Evolutionary conservation across 2,888 invertebrate genomes (phyloP), one percentile per base, ranked within the genome.

Genomic region (Geotrupes spiniger): DNA sequence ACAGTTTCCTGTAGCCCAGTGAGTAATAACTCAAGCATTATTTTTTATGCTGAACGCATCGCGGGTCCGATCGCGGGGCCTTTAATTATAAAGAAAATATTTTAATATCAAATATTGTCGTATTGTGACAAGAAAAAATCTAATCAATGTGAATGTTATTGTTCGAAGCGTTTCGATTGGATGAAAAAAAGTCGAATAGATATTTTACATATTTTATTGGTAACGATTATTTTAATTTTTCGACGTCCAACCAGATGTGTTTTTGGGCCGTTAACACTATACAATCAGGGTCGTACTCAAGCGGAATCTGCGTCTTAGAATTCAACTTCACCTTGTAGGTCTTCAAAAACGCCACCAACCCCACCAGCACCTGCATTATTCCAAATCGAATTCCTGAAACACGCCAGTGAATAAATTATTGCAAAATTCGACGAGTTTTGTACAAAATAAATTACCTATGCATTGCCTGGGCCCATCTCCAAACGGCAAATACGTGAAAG

Each of bases 381-480:
- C 57, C 59, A 36, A 60, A 55, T 27, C 56, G 41, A 31, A 47
- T 12, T 2, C 58, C 59, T 59, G 33, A 25, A 52, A 58, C 12
- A 17, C 9, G 1, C 16, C 12, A 43, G 41, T 56, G 57, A 36
- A 11, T 11, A 29, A 29, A 28, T 29, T 29, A 11, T 29, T 10
- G 4, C 12, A 21, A 10, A 25, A 16, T 27, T 36, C 6, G 27
- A 15, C 31, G 5, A 15, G 28, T 8, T 26, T 17, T 25, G 29
- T 29, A 8, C 28, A 3, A 14, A 26, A 36, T 16, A 5, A 12
- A 28, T 45, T 46, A 66, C 66, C 66, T 47, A 65, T 59, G 45
- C 66, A 66, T 37, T 52, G 53, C 42, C 66, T 52, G 12, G 64
- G 63, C 14, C 63, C 64, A 41, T 62, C 61, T 4, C 65, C 65